Evolutionary conservation across 2,113 vertebrate species (phyloP).

Genomic region (Periophthalmodon schlosseri): DNA sequence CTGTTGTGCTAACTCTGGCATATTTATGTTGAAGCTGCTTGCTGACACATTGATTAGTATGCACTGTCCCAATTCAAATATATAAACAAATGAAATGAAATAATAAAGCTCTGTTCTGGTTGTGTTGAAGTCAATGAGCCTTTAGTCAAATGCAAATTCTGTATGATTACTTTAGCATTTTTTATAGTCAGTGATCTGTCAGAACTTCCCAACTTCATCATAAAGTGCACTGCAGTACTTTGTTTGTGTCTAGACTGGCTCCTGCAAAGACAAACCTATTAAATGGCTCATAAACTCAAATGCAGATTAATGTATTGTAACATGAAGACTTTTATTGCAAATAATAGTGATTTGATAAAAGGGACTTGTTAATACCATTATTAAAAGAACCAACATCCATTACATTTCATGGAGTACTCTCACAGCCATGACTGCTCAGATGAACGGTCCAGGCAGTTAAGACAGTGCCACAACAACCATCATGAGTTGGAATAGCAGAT

Average conservation of each 20-base stretch:
- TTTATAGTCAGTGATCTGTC: no score
- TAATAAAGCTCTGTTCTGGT: no score
- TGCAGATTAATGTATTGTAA: conserved; percentile 64
- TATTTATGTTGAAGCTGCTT: no score
- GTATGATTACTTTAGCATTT: no score
- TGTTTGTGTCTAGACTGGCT: neutral
- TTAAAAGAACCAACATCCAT: conserved; percentile 72
- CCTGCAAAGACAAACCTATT: conserved; percentile 25
- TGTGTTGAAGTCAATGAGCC: no score
- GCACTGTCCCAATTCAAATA: no score
- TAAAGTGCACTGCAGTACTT: neutral
- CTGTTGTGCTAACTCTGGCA: no score
- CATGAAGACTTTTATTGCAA: conserved; percentile 76
- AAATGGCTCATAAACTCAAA: conserved; percentile 62
- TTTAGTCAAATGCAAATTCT: no score
- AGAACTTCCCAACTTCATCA: no score
- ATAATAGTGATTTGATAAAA: conserved; percentile 70
- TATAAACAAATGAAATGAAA: no score
- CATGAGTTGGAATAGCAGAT: conserved; percentile 55
- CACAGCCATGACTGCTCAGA: conserved; percentile 62
- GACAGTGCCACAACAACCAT: conserved; percentile 70
- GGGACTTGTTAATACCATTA: conserved; percentile 71
- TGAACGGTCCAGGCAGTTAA: conserved; percentile 67
- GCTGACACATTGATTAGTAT: no score
- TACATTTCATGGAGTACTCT: conserved; percentile 72